Evolutionary conservation across 2,113 vertebrate genomes (phyloP).

Genomic region (Stegostoma tigrinum): DNA sequence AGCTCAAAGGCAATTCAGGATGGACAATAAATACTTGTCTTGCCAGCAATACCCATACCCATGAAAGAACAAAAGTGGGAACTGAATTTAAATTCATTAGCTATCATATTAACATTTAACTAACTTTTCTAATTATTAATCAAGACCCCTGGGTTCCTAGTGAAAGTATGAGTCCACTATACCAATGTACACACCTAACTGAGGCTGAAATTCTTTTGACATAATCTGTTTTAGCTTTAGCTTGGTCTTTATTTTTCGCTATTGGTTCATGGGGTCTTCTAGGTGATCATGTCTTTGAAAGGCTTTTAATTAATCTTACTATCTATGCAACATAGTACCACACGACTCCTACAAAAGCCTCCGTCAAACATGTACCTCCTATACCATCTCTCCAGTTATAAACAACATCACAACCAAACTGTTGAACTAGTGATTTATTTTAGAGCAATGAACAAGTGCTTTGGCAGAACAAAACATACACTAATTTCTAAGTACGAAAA

Average conservation of each 20-base stretch:
- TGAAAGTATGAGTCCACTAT: too few species aligned
- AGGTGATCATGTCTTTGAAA: too few species aligned
- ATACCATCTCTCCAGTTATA: background rate
- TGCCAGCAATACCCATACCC: too few species aligned
- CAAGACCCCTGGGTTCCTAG: too few species aligned
- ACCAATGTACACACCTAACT: too few species aligned
- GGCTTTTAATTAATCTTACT: background rate
- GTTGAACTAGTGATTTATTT: background rate
- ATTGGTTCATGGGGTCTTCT: background rate
- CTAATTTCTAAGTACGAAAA: background rate
- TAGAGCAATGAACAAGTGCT: background rate
- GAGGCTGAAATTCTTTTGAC: too few species aligned
- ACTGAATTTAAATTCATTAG: too few species aligned
- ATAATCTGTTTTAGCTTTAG: background rate
- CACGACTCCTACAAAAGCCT: background rate
- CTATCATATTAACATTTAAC: too few species aligned
- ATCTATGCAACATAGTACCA: background rate
- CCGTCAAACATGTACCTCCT: background rate
- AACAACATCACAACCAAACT: background rate
- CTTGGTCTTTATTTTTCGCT: background rate
- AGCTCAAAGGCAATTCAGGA: too few species aligned
- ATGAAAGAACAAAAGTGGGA: too few species aligned
- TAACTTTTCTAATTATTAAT: too few species aligned
- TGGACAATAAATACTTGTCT: too few species aligned
- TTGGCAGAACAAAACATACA: background rate